Base-by-base conservation (phyloP, 2,113 vertebrate species). In the Apus apus region DNA sequence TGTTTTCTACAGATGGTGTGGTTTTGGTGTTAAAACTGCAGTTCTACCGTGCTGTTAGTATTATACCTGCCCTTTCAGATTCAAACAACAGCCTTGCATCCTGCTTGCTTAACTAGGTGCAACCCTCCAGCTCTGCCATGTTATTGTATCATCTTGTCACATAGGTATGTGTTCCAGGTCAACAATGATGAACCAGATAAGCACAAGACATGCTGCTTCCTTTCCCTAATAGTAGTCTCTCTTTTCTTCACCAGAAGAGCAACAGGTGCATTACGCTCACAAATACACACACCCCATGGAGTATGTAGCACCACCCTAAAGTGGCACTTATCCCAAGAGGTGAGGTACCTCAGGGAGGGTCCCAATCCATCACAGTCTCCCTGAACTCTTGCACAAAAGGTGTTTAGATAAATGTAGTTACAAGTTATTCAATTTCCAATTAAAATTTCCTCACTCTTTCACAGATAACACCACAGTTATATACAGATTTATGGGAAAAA, bases 401-500 rank as follows among this genome's bases (percentile, higher is more conserved):
- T 26, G 50, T 56, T 80, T 66, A 60, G 10, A 21, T 14, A 45
- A 21, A 66, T 7, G 14, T 10, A 71, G 51, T 34, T 26, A 68
- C 26, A n/a, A n/a, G 29, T 23, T n/a, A 65, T 45, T 51, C 7
- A 50, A 86, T 32, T 38, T 29, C 50, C 6, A 51, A 62, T 3
- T 40, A 48, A 58, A 61, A 72, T 0, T 61, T 19, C 20, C 43
- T 88, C 43, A 14, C 1, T 51, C 23, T 36, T 85, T 64, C 38
- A 87, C 46, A 87, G 10, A 89, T 3, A 26, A 18, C 34, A 84
- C 16, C 34, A 43, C 2, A 50, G n/a, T 34, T 51, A 22, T 51
- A 22, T 15, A 23, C 0, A 61, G 8, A 75, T 50, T 29, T 38
- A 2, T 5, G 5, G 5, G 17, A 3, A 2, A 3, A 19, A 17